phyloP scores from a whole-genome alignment of 2,888 invertebrate species.

The Ectemnius continuus region DNA sequence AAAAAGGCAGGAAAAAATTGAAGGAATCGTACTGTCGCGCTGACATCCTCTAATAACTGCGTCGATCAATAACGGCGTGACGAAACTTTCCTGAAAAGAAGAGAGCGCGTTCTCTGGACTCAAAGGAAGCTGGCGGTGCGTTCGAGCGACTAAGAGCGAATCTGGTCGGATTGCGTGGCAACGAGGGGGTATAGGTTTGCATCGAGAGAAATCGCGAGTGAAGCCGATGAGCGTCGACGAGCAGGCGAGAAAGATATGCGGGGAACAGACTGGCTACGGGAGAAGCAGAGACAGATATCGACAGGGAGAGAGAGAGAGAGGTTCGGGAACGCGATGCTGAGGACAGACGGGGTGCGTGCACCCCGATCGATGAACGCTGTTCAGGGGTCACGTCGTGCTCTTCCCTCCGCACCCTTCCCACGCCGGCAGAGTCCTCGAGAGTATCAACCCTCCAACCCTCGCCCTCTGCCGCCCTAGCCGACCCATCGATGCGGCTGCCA shows the following conservation, averaged over 20 bases:
- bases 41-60: neutral
- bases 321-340: conserved; percentile 26
- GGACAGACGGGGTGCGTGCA: conserved; percentile 62
- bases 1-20: neutral
- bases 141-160: neutral
- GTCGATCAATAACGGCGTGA: neutral
- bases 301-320: neutral
- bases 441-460: conserved; percentile 49
- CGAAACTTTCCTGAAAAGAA: neutral
- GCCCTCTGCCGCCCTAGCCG: neutral
- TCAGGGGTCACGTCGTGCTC: conserved; percentile 54
- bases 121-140: neutral
- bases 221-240: neutral
- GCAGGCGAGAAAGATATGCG: neutral
- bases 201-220: conserved; percentile 1
- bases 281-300: conserved; percentile 5
- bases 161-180: neutral
- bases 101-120: neutral
- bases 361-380: conserved; percentile 64
- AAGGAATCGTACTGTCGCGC: too few species aligned
- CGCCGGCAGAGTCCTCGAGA: conserved; percentile 40
- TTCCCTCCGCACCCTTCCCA: conserved; percentile 25
- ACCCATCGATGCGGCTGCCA: conserved; percentile 49
- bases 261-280: neutral
- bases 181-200: neutral